Percentiles rank a stretch among this genome's conserved stretches.
Evolutionary conservation across 2,797 vertebrate genomes (phyloP).

Genomic region (Phyllotis vaccarum): DNA sequence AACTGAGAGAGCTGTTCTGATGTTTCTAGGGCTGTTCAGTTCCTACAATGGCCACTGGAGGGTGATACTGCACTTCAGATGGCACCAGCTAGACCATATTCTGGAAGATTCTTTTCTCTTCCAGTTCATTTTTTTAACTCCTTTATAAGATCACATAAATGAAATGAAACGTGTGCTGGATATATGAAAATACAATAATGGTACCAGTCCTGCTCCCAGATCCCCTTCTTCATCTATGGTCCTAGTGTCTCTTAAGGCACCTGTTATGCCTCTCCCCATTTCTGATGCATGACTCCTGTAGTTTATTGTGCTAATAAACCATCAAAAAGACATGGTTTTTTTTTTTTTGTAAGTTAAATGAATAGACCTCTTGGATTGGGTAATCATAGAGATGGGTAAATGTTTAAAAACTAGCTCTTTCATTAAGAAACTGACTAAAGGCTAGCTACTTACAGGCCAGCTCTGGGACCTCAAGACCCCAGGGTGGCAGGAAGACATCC

Average conservation of each 20-base stretch:
- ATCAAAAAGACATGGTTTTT: not conserved
- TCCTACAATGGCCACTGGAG: not conserved
- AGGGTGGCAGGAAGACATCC: not conserved
- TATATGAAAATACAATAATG: not conserved
- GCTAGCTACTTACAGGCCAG: too few relatives aligned
- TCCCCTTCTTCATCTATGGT: not conserved
- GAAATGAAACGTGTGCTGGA: not conserved
- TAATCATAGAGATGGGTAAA: not conserved
- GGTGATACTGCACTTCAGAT: not conserved
- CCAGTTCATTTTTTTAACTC: not conserved
- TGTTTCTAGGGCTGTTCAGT: not conserved
- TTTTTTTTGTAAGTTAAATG: not conserved
- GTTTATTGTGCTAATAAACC: not conserved
- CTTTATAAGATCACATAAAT: not conserved
- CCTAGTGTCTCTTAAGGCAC: not conserved
- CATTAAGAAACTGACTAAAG: not conserved
- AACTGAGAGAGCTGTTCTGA: too few relatives aligned
- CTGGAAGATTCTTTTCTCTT: not conserved
- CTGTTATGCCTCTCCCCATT: not conserved
- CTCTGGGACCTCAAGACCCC: too few relatives aligned
- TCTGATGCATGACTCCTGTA: not conserved
- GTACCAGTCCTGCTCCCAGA: not conserved
- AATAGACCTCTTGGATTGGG: not conserved
- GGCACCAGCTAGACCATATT: not conserved
- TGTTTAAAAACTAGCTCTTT: not conserved